A percentile compares a stretch with the other conserved stretches of the same genome.
These are phyloP conservation scores for Styela clava DNA, from an alignment of 23 tunicate species.

Conservation along the genomic window DNA sequence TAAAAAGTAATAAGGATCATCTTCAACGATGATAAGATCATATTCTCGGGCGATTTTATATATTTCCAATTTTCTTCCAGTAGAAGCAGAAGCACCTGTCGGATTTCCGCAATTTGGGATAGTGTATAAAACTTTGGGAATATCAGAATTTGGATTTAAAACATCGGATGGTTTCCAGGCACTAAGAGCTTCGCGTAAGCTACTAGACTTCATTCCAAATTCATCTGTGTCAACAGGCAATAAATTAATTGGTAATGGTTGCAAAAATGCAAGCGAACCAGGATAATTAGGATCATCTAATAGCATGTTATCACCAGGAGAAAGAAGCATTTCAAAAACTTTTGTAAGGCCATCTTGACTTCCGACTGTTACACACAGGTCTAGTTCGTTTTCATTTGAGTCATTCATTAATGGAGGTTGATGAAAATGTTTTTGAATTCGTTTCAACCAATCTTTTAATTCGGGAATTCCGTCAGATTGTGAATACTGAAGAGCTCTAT, in stretches of 20 bases:
- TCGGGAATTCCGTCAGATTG: constrained; percentile 44
- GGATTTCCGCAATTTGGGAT: constrained; percentile 92
- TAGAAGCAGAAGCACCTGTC: constrained; percentile 72
- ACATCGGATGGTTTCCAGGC: constrained; percentile 64
- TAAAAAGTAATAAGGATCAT: constrained; percentile 89
- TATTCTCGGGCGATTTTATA: constrained; percentile 66
- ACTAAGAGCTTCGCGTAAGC: constrained; percentile 39
- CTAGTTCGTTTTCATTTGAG: constrained; percentile 35
- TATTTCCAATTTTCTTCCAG: constrained; percentile 67
- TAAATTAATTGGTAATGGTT: constrained; percentile 66
- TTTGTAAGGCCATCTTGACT: constrained; percentile 86
- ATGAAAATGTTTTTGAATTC: constrained; percentile 55
- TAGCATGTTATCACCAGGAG: constrained; percentile 71
- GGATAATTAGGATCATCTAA: constrained; percentile 88
- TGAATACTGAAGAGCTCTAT: constrained; percentile 77
- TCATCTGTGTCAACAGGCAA: constrained; percentile 77
- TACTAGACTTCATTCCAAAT: constrained; percentile 57
- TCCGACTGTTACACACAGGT: constrained; percentile 58
- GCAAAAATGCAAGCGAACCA: constrained; percentile 78
- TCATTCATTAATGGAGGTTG: constrained; percentile 52
- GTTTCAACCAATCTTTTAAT: constrained; percentile 42
- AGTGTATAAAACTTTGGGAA: constrained; percentile 76
- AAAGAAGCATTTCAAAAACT: constrained; percentile 64
- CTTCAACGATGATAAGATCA: constrained; percentile 83
- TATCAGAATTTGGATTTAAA: constrained; percentile 34